phyloP scores from a whole-genome alignment of 2,888 invertebrate species.

The Cheilosia urbana region DNA sequence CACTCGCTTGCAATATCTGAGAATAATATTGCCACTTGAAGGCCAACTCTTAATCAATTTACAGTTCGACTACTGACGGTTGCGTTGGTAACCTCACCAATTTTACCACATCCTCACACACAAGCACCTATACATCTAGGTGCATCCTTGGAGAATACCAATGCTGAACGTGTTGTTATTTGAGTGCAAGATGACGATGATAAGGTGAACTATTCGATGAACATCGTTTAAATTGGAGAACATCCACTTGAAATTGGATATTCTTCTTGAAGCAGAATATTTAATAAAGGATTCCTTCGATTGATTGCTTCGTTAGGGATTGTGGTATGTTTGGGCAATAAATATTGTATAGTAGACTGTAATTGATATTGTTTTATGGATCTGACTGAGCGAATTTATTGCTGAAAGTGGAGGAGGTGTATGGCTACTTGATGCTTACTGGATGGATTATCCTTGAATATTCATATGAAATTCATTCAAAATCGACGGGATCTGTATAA shows the following conservation, averaged over 20 bases:
- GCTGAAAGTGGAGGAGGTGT: neutral
- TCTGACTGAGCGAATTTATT: neutral
- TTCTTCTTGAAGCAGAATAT: slow-evolving; percentile 55
- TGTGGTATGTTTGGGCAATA: slow-evolving; percentile 19
- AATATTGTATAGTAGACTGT: neutral
- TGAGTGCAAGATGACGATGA: slow-evolving; percentile 29
- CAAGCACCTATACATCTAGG: neutral
- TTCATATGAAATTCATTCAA: too few species aligned
- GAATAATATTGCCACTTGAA: slow-evolving; percentile 78
- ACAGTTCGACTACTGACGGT: slow-evolving; percentile 64
- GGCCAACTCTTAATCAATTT: slow-evolving; percentile 70
- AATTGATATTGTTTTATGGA: slow-evolving; percentile 28
- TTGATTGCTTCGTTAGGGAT: slow-evolving; percentile 63
- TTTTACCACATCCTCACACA: neutral
- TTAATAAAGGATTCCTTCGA: slow-evolving; percentile 51
- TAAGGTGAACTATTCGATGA: slow-evolving; percentile 48
- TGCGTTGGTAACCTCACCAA: slow-evolving; percentile 57
- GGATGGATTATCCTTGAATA: too few species aligned
- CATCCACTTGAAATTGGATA: slow-evolving; percentile 62
- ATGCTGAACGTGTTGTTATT: slow-evolving; percentile 42
- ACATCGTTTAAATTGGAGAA: slow-evolving; percentile 52
- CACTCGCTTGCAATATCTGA: slow-evolving; percentile 59
- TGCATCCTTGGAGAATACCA: neutral
- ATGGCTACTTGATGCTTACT: too few species aligned
- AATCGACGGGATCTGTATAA: too few species aligned